Conservation (phyloP, 1,140 invertebrate genomes). For the Pachyrhynchus sulphureomaculatus region DNA sequence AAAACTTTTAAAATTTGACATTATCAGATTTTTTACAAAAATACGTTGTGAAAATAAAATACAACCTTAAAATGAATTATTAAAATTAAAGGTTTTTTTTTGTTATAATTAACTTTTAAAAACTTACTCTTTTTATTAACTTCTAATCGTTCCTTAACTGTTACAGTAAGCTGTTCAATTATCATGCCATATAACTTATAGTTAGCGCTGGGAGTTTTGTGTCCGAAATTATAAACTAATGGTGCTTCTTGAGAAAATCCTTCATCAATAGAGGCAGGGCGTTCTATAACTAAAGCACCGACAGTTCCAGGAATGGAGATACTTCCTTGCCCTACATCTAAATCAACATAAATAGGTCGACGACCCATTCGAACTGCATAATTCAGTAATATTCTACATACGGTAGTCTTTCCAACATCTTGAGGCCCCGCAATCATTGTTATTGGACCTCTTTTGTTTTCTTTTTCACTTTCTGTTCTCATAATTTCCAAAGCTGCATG, state of each 20-base stretch:
- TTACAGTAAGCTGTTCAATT: constrained; percentile 81
- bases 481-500: constrained; percentile 92
- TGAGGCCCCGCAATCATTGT: constrained; percentile 91
- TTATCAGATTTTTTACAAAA: too few relatives aligned
- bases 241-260: constrained; percentile 91
- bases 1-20: too few relatives aligned
- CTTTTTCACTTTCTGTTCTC: constrained; percentile 74
- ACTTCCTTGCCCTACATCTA: constrained; percentile 94
- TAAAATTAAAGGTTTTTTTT: too few relatives aligned
- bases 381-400: constrained; percentile 89
- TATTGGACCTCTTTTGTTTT: constrained; percentile 74
- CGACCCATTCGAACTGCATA: constrained; percentile 87
- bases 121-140: constrained; percentile 79
- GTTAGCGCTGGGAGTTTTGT: constrained; percentile 77
- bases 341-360: constrained; percentile 88
- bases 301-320: constrained; percentile 92
- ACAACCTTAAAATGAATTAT: too few relatives aligned
- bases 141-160: constrained; percentile 81
- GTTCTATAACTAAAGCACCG: constrained; percentile 83
- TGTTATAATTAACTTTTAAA: too few relatives aligned
- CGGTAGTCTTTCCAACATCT: constrained; percentile 95
- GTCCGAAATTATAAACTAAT: constrained; percentile 92
- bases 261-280: constrained; percentile 89
- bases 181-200: constrained; percentile 84
- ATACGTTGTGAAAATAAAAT: too few relatives aligned